Conservation (phyloP, 2,113 vertebrate species). For the Hipposideros armiger region DNA sequence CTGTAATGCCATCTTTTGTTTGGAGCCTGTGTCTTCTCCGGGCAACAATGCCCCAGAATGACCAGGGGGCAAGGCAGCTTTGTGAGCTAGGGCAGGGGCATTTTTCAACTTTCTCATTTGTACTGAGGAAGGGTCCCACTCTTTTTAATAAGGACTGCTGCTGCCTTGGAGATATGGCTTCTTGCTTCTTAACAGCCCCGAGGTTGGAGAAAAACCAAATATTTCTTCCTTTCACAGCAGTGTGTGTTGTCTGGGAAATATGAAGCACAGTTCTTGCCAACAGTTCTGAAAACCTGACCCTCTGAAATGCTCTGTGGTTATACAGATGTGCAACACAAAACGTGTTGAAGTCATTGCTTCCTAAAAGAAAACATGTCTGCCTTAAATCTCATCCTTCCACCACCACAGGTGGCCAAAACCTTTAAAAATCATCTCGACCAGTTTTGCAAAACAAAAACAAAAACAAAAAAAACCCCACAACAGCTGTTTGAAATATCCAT, state of each 20-base stretch:
- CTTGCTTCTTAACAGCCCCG: not conserved
- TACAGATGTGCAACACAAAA: not conserved
- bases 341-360: constrained; percentile 44
- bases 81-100: not conserved
- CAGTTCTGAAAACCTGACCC: constrained; percentile 64
- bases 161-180: not conserved
- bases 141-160: not conserved
- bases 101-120: not conserved
- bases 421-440: not conserved
- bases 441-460: not conserved
- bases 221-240: not conserved
- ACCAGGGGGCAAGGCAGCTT: fast-evolving
- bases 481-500: not conserved
- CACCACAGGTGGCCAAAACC: not conserved
- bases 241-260: not conserved
- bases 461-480: not conserved
- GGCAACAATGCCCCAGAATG: not conserved
- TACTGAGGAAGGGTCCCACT: not conserved
- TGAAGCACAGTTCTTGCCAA: constrained; percentile 42
- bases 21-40: not conserved
- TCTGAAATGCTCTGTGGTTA: not conserved
- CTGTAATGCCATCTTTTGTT: not conserved
- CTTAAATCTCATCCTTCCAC: not conserved
- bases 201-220: not conserved
- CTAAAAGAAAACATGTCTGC: not conserved